phyloP scores from a whole-genome alignment of 1,140 invertebrate species.

The Anastrepha ludens region DNA sequence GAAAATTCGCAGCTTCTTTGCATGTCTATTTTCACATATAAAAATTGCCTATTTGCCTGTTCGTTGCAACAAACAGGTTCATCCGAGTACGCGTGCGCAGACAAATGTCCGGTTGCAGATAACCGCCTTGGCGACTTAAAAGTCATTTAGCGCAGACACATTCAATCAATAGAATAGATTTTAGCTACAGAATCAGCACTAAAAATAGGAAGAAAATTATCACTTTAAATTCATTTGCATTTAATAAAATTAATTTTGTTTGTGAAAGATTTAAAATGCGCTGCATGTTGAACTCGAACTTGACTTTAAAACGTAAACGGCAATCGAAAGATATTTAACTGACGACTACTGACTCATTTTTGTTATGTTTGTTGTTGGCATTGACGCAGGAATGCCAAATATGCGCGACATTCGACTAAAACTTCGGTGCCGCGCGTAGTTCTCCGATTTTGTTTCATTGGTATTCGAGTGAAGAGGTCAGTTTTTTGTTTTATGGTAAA shows the following conservation, averaged over 20 bases:
- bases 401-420: neutral
- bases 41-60: neutral
- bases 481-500: constrained; percentile 26
- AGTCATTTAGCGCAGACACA: constrained; percentile 9
- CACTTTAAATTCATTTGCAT: no score
- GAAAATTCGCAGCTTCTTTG: constrained; percentile 28
- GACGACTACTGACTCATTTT: neutral
- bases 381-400: constrained; percentile 25
- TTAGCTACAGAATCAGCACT: neutral
- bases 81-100: neutral
- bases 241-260: neutral
- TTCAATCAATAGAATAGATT: neutral
- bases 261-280: neutral
- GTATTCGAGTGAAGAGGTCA: neutral
- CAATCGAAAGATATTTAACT: neutral
- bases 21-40: neutral
- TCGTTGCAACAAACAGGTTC: constrained; percentile 28
- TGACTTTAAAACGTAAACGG: neutral
- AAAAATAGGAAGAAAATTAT: neutral
- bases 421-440: neutral
- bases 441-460: neutral
- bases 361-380: neutral
- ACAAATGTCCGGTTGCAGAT: neutral
- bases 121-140: neutral
- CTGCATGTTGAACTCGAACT: constrained; percentile 42